phyloP scores from a whole-genome alignment of 1,140 invertebrate species.

The Drosophila pseudoobscura region DNA sequence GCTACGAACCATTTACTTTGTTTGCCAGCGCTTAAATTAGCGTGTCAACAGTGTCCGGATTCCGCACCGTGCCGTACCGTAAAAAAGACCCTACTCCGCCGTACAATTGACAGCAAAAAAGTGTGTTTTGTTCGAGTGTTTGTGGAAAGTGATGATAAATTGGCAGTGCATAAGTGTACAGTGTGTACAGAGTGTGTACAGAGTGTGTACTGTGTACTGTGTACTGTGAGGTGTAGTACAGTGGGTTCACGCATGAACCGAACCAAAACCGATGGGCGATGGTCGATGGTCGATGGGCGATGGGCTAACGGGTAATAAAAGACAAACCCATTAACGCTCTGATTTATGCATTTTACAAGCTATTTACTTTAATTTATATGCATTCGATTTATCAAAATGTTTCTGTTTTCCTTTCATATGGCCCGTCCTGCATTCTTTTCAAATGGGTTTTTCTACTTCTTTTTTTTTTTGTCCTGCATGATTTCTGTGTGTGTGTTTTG shows the following conservation, averaged over 20 bases:
- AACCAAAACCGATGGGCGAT: background rate
- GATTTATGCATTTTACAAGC: slow-evolving; percentile 70
- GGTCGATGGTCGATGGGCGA: slow-evolving; percentile 1
- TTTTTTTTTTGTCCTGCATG: slow-evolving; percentile 12
- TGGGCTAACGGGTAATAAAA: slow-evolving; percentile 20
- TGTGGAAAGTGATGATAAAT: slow-evolving; percentile 69
- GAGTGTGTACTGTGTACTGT: slow-evolving; percentile 33
- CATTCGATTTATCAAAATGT: slow-evolving; percentile 37
- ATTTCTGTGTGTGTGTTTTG: slow-evolving; percentile 19
- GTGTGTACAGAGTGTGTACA: too few species aligned
- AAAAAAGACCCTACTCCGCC: slow-evolving; percentile 18
- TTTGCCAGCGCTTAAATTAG: slow-evolving; percentile 64
- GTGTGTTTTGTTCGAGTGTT: slow-evolving; percentile 44
- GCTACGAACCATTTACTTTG: slow-evolving; percentile 56
- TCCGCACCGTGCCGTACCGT: background rate
- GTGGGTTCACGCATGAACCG: slow-evolving; percentile 43
- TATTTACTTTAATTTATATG: slow-evolving; percentile 70
- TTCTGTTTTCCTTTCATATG: slow-evolving; percentile 3
- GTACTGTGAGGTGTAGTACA: slow-evolving; percentile 36
- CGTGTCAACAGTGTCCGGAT: slow-evolving; percentile 51
- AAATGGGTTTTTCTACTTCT: slow-evolving; percentile 1
- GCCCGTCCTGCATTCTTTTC: slow-evolving; percentile 10
- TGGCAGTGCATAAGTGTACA: slow-evolving; percentile 34
- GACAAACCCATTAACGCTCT: slow-evolving; percentile 61
- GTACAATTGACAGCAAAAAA: slow-evolving; percentile 52